These are phyloP conservation scores for Epirrhoe alternata DNA, from an alignment of 2,888 invertebrate genomes.

Conservation along the genomic window DNA sequence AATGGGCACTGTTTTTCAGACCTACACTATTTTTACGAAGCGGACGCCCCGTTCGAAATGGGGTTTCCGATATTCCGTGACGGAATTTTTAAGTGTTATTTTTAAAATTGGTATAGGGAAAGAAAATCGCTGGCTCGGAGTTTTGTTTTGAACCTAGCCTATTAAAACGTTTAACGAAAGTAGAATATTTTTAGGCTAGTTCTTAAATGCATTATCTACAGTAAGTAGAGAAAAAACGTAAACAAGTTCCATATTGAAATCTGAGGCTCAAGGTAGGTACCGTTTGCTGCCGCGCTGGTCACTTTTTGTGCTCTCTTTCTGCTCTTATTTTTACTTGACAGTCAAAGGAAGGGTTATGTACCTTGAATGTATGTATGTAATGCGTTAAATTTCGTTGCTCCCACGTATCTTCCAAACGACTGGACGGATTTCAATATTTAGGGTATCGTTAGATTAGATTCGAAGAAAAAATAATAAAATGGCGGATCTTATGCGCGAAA, in stretches of 20 bases:
- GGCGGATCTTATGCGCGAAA: too few species aligned
- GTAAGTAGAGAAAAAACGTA: background rate
- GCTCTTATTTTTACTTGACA: background rate
- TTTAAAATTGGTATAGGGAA: constrained; percentile 18
- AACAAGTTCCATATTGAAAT: constrained; percentile 1
- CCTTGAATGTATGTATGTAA: too few species aligned
- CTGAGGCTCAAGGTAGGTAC: background rate
- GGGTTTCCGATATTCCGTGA: constrained; percentile 29
- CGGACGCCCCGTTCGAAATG: constrained; percentile 13
- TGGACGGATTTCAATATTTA: too few species aligned
- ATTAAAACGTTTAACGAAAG: background rate
- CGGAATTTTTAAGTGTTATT: constrained; percentile 32
- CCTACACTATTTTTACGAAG: constrained; percentile 32
- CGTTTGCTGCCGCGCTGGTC: background rate
- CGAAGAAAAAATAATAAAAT: too few species aligned
- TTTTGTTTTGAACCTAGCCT: background rate
- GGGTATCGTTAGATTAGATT: too few species aligned
- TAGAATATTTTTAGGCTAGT: background rate
- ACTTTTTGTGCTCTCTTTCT: background rate
- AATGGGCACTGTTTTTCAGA: constrained; percentile 66
- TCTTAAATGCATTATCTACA: background rate
- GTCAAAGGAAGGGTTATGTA: too few species aligned
- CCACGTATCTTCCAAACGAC: too few species aligned
- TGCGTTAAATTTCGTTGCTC: too few species aligned
- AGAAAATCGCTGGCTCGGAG: constrained; percentile 10